Percentiles rank a stretch among this genome's conserved stretches.
Conservation (phyloP, 2,113 vertebrate species). For the Argyrosomus japonicus region DNA sequence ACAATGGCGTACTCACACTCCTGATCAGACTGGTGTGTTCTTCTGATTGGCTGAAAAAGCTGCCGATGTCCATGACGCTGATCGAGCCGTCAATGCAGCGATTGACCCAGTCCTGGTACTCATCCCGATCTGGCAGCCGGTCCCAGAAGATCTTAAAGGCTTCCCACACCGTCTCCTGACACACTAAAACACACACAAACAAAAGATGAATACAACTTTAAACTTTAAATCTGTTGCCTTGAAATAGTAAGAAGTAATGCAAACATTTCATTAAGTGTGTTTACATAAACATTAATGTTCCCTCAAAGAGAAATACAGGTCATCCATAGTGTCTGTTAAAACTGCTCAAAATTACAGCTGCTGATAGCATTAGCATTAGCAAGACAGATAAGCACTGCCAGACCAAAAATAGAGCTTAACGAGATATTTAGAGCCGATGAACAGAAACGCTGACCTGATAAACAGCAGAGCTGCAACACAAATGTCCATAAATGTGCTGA, state of each 20-base stretch:
- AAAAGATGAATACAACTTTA: background rate
- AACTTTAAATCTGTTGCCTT: background rate
- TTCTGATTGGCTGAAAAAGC: constrained; percentile 91
- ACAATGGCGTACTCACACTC: constrained; percentile 79
- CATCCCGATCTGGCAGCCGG: constrained; percentile 88
- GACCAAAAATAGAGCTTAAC: too few relatives aligned
- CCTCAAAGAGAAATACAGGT: background rate
- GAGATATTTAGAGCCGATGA: too few relatives aligned
- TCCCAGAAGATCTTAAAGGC: constrained; percentile 97
- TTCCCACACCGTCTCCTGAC: constrained; percentile 98
- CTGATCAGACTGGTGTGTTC: constrained; percentile 88
- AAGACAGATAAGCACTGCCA: too few relatives aligned
- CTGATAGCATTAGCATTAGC: too few relatives aligned
- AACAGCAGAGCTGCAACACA: too few relatives aligned
- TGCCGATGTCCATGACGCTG: constrained; percentile 88
- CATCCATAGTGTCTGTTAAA: too few relatives aligned
- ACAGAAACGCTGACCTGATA: too few relatives aligned
- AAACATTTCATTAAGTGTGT: background rate
- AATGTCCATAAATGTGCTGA: too few relatives aligned
- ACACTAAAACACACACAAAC: constrained; percentile 84
- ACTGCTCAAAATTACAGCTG: too few relatives aligned
- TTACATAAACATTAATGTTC: background rate
- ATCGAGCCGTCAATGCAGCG: constrained; percentile 87
- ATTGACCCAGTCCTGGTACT: constrained; percentile 90
- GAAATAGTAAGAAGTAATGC: background rate